These are phyloP conservation scores for Zelleria hepariella DNA, from an alignment of 2,888 invertebrate genomes.

Conservation along the genomic window DNA sequence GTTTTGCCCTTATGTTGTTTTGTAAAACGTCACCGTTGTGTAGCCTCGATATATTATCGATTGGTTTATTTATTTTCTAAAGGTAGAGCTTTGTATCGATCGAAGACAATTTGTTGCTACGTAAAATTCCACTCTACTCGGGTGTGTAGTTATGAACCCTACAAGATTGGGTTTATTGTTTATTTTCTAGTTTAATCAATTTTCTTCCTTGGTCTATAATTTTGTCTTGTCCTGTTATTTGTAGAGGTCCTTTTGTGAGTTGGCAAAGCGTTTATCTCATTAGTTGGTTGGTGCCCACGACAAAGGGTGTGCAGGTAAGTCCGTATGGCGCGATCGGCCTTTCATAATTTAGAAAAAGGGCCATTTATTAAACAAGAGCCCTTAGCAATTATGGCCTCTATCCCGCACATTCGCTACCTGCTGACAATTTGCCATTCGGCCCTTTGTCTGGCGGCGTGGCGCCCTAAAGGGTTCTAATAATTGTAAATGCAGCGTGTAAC, in stretches of 20 bases:
- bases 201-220: background rate
- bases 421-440: slow-evolving; percentile 68
- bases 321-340: slow-evolving; percentile 68
- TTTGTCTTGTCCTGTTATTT: background rate
- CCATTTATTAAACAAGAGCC: slow-evolving; percentile 69
- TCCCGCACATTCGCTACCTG: slow-evolving; percentile 70
- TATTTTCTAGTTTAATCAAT: background rate
- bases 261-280: slow-evolving; percentile 6
- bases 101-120: background rate
- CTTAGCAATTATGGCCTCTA: slow-evolving; percentile 64
- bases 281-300: slow-evolving; percentile 1
- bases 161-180: background rate
- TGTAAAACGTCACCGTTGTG: background rate
- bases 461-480: slow-evolving; percentile 72
- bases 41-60: background rate
- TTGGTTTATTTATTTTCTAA: background rate
- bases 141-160: background rate
- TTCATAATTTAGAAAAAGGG: slow-evolving; percentile 67
- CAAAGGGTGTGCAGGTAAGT: slow-evolving; percentile 43
- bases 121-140: background rate
- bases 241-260: background rate
- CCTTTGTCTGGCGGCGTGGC: slow-evolving; percentile 70
- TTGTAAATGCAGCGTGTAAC: slow-evolving; percentile 70
- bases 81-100: background rate
- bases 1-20: slow-evolving; percentile 29